Evolutionary conservation across 2,797 vertebrate genomes (phyloP), one percentile per base, ranked within the genome.

Genomic region (Tokudaia tokunoshimensis): DNA sequence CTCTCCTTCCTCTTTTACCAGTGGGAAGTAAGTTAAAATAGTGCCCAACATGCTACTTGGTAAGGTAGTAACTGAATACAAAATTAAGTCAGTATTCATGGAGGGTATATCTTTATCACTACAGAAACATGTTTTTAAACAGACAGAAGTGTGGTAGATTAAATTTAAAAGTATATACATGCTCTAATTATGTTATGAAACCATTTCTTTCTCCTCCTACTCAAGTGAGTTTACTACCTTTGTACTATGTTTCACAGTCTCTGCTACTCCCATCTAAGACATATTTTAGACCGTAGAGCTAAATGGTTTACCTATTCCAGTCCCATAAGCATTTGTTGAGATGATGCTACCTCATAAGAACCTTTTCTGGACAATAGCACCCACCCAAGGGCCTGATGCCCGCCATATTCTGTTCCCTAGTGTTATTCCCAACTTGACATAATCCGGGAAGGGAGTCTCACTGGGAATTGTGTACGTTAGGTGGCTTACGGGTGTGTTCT

Each of bases 121-220:
- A 52, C 72, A 90, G 52, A 96, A 92, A 93, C 7, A 61, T 63
- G 31, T 1, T 14, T 78, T 95, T 82, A 72, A 92, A 94, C 74
- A 85, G 17, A n/a, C 80, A 94, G 55, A 84, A 29, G 55, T 80
- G 12, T 89, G 34, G 82, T 72, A 85, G 84, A 94, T 81, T 96
- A 59, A 80, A 92, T 75, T 78, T n/a, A 80, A 57, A 63, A 80
- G 93, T 92, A 26, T 44, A 31, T 85, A 52, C 57, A 72, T 85
- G 41, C 4, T 65, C 59, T 93, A 19, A 72, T 19, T 91, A 59
- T 63, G 22, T 67, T 34, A 50, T 19, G 74, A 94, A 44, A 82
- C 19, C 52, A n/a, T 34, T 29, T 11, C 17, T 75, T 59, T 67
- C 31, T 34, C n/a, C 50, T 83, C 74, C 2, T 63, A 59, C 24